Evolutionary conservation across 30 jellyfish, hydroid and myxozoan species (phyloP), one percentile per base, ranked within the genome.

Genomic region (Aurelia aurita complex sp. Pacific): DNA sequence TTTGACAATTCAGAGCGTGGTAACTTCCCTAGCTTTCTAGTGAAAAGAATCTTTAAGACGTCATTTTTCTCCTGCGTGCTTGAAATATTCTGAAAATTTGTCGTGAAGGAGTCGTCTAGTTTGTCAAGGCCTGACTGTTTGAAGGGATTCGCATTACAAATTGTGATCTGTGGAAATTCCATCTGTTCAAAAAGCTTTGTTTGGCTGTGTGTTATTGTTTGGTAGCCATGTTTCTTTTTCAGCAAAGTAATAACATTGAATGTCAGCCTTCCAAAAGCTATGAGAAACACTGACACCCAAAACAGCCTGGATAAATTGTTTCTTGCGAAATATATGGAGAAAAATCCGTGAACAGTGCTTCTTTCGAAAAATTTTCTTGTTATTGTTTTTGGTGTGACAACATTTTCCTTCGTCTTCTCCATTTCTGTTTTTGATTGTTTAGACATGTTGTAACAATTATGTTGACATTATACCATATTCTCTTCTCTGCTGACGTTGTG

Each of bases 321-420:
- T 72, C 14, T 82, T 18, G 91, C 54, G 13, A 23, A 61, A 54
- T 68, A 82, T 7, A 82, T 82, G 17, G 54, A 54, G 12, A 65
- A 57, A 29, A 82, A 18, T 12, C 91, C 91, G 17, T 82, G 91
- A 53, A 64, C 46, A 53, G 91, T 82, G 17, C 74, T 34, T 29
- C 32, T 71, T 42, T 71, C 81, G 4, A 61, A 61, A 35, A 61
- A 61, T 17, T 61, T n/a, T 23, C 36, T 23, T 2, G 70, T 23
- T 61, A 61, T 61, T 4, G 70, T 9, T 13, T 12, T 61, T 61
- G 70, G 70, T 3, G 36, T 61, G 36, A 53, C 38, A 76, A 10
- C 53, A 66, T 64, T 35, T 46, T 46, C 14, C 57, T 46, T 9
- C 57, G 12, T 46, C 14, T 46, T 46, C 13, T 46, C 8, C 15